phyloP scores from a whole-genome alignment of 2,797 vertebrate genomes.

The Halcyon chelicuti region DNA sequence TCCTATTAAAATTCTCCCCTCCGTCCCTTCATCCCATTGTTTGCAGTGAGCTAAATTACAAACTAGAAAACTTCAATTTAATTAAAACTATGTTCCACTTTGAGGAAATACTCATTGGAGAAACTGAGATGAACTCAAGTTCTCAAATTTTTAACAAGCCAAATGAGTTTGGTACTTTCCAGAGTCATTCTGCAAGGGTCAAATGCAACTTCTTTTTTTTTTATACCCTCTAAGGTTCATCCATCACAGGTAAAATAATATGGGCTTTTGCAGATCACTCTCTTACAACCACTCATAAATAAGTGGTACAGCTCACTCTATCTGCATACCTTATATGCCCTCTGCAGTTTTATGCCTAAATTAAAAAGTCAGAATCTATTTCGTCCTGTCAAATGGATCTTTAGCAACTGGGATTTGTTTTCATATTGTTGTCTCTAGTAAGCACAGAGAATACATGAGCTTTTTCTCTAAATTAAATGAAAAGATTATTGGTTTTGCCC shows the following conservation, averaged over 20 bases:
- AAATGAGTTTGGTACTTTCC: background rate
- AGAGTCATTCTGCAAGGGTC: background rate
- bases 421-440: constrained; percentile 54
- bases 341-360: constrained; percentile 34
- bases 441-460: constrained; percentile 52
- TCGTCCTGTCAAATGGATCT: constrained; percentile 64
- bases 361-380: constrained; percentile 66
- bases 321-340: background rate
- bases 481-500: constrained; percentile 73
- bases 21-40: background rate
- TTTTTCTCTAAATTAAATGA: constrained; percentile 75
- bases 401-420: constrained; percentile 68
- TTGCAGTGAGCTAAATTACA: background rate
- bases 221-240: background rate
- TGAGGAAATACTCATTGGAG: background rate
- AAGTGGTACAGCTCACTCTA: background rate
- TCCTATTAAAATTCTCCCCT: background rate
- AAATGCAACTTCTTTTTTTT: background rate
- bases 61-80: background rate
- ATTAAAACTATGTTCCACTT: background rate
- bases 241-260: background rate
- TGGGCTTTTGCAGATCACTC: background rate
- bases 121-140: background rate
- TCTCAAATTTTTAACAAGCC: background rate
- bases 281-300: constrained; percentile 32